Percentiles rank a stretch among this genome's conserved stretches.
Conservation (phyloP, 2,888 invertebrate species). For the Cosmia trapezina region DNA sequence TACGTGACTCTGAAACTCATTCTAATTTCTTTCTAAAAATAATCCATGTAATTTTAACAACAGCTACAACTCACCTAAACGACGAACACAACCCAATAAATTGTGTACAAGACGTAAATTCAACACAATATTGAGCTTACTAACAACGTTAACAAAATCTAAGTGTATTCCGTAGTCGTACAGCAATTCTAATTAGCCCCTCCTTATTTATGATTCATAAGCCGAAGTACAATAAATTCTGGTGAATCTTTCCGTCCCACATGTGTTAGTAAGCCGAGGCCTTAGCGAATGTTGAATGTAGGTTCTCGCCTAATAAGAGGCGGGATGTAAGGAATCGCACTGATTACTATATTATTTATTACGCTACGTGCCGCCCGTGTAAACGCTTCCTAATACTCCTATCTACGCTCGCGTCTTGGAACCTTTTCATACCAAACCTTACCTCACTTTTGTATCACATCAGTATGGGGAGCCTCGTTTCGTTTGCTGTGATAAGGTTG, state of each 20-base stretch:
- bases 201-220: constrained; percentile 90
- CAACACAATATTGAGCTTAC: constrained; percentile 53
- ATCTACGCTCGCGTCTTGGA: constrained; percentile 80
- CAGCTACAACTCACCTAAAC: constrained; percentile 15
- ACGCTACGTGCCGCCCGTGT: constrained; percentile 89
- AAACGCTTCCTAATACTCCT: constrained; percentile 89
- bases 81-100: constrained; percentile 52
- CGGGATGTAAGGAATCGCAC: constrained; percentile 90
- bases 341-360: constrained; percentile 91
- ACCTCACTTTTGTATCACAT: constrained; percentile 15
- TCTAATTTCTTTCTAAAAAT: too few relatives aligned
- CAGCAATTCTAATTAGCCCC: constrained; percentile 88
- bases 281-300: constrained; percentile 90
- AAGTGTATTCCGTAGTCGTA: constrained; percentile 73
- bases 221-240: constrained; percentile 90
- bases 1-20: too few relatives aligned
- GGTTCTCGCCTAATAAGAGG: constrained; percentile 89
- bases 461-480: constrained; percentile 11
- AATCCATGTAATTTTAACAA: too few relatives aligned
- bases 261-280: constrained; percentile 88
- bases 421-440: constrained; percentile 75
- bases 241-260: constrained; percentile 89
- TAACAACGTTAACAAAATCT: constrained; percentile 72
- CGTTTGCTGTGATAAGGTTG: constrained; percentile 76
- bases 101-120: constrained; percentile 51